Evolutionary conservation across 2,888 invertebrate genomes (phyloP).

Genomic region (Ectemnius lituratus): DNA sequence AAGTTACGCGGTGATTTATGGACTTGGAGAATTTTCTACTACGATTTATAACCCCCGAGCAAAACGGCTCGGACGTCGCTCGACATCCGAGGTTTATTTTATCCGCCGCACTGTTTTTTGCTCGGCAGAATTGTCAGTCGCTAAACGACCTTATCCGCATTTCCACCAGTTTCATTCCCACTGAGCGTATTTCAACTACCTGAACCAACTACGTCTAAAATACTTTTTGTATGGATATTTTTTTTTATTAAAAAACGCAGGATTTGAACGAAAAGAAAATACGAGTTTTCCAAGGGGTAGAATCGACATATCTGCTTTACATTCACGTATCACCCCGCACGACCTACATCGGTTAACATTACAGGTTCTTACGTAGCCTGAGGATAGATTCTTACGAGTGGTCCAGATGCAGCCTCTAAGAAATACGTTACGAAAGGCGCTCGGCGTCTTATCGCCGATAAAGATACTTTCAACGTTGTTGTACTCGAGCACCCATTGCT

Average conservation of each 20-base stretch:
- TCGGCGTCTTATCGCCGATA: constrained; percentile 12
- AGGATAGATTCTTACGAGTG: background rate
- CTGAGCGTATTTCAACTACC: too few relatives aligned
- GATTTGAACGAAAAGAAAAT: too few relatives aligned
- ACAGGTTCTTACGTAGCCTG: too few relatives aligned
- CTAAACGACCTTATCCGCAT: constrained; percentile 5
- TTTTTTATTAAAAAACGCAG: too few relatives aligned
- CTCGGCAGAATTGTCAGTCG: constrained; percentile 36
- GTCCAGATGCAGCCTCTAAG: background rate
- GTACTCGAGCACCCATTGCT: constrained; percentile 39
- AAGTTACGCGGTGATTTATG: constrained; percentile 58
- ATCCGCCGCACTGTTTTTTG: constrained; percentile 15
- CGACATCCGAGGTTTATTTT: constrained; percentile 39
- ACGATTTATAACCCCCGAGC: constrained; percentile 46
- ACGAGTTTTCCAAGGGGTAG: too few relatives aligned
- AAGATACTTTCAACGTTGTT: constrained; percentile 23
- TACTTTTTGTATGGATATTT: too few relatives aligned
- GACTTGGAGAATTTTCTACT: constrained; percentile 23
- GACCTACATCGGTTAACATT: too few relatives aligned
- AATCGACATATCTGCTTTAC: too few relatives aligned
- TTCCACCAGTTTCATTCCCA: too few relatives aligned
- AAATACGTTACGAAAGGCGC: too few relatives aligned
- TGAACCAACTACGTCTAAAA: too few relatives aligned
- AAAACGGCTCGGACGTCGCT: constrained; percentile 8
- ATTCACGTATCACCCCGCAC: too few relatives aligned